phyloP scores from a whole-genome alignment of 2,888 invertebrate species.

The Physocephala rufipes region DNA sequence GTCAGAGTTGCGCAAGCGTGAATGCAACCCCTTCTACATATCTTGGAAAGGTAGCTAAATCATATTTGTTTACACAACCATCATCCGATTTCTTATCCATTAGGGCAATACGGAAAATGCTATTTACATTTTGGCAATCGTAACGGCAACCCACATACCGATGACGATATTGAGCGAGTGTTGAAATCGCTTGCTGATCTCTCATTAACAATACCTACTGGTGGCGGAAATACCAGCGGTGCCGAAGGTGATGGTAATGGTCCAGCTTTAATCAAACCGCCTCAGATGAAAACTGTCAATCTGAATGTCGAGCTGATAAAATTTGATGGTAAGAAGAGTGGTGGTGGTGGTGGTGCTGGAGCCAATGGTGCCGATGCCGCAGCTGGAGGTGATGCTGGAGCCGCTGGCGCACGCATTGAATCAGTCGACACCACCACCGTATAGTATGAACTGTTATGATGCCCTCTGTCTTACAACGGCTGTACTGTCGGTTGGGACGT shows the following conservation, averaged over 20 bases:
- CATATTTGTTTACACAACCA: not conserved
- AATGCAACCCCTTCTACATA: conserved; percentile 80
- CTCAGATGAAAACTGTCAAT: conserved; percentile 48
- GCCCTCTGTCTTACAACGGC: conserved; percentile 60
- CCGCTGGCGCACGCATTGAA: conserved; percentile 58
- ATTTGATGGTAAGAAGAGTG: conserved; percentile 53
- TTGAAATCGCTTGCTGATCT: conserved; percentile 62
- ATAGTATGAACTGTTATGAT: conserved; percentile 59
- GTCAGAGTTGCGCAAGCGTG: conserved; percentile 76
- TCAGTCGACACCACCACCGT: conserved; percentile 65
- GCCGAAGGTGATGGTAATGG: conserved; percentile 47
- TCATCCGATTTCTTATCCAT: not conserved
- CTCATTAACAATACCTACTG: conserved; percentile 56
- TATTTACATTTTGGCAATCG: conserved; percentile 80
- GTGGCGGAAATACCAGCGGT: conserved; percentile 43
- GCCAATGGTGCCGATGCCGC: conserved; percentile 46
- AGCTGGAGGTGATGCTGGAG: conserved; percentile 49
- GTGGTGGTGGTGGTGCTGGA: conserved; percentile 40
- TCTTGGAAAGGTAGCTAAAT: conserved; percentile 72
- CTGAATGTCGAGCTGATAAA: conserved; percentile 61
- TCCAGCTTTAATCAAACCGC: conserved; percentile 44
- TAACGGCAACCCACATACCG: conserved; percentile 64
- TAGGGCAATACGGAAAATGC: conserved; percentile 75
- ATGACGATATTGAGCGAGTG: conserved; percentile 62
- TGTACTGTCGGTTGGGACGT: conserved; percentile 62